Conservation (phyloP, 2,797 vertebrate species). For the Phrynocephalus vlangalii region DNA sequence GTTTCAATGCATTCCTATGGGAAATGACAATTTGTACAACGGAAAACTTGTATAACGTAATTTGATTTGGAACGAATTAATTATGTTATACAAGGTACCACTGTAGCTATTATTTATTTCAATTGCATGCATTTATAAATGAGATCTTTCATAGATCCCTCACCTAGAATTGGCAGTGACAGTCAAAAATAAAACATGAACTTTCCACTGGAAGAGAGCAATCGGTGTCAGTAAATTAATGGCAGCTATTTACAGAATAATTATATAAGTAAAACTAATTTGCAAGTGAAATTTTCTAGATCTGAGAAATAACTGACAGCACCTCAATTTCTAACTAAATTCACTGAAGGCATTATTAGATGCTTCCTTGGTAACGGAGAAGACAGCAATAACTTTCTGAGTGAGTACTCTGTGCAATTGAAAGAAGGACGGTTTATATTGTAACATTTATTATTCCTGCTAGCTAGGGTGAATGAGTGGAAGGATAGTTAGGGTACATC, state of each 20-base stretch:
- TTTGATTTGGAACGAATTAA: no score
- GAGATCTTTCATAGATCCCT: not conserved
- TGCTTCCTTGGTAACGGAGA: not conserved
- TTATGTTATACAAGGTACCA: no score
- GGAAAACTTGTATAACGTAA: no score
- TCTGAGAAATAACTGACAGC: constrained; percentile 14
- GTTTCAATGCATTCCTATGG: no score
- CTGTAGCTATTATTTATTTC: not conserved
- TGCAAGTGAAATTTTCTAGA: constrained; percentile 14
- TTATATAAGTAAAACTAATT: constrained; percentile 9
- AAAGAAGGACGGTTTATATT: not conserved
- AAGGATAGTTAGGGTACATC: no score
- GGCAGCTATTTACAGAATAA: not conserved
- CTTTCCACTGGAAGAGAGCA: constrained; percentile 12
- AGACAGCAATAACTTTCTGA: fast-evolving
- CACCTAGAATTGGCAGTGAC: not conserved
- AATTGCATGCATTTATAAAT: not conserved
- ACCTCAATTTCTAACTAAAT: constrained; percentile 5
- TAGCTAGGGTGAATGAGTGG: no score
- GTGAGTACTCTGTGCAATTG: constrained; percentile 18
- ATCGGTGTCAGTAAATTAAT: not conserved
- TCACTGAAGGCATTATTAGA: not conserved
- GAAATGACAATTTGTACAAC: no score
- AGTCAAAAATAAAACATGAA: not conserved
- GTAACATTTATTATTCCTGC: not conserved